phyloP scores from a whole-genome alignment of 1,140 invertebrate species.

The Drosophila littoralis region DNA sequence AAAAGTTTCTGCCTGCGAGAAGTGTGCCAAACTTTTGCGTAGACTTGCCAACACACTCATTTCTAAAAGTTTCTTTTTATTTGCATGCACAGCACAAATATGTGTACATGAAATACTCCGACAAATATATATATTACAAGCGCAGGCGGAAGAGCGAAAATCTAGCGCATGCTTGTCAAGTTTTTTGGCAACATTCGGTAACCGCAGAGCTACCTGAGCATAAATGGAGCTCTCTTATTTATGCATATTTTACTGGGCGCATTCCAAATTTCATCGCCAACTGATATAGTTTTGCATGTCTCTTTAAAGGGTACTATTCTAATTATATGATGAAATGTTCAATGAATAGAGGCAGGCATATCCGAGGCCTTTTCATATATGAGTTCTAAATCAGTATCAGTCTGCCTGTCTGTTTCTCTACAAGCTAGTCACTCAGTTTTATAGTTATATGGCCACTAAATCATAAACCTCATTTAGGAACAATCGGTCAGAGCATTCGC shows the following conservation, averaged over 20 bases:
- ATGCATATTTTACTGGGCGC: neutral
- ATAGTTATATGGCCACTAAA: too few species aligned
- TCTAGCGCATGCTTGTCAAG: slow-evolving; percentile 10
- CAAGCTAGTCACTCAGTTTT: too few species aligned
- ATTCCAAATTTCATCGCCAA: slow-evolving; percentile 5
- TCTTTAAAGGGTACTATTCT: too few species aligned
- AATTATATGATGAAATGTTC: too few species aligned
- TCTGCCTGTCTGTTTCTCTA: too few species aligned
- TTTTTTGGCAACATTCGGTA: neutral
- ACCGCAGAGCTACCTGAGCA: slow-evolving; percentile 3
- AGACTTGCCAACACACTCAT: slow-evolving; percentile 9
- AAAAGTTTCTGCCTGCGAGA: slow-evolving; percentile 50
- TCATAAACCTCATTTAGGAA: too few species aligned
- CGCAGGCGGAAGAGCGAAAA: neutral
- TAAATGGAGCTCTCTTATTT: neutral
- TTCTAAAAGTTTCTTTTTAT: slow-evolving; percentile 12
- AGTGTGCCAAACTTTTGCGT: slow-evolving; percentile 46
- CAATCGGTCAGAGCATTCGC: neutral
- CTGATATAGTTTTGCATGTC: too few species aligned
- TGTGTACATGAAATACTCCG: slow-evolving; percentile 2
- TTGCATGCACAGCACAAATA: slow-evolving; percentile 9
- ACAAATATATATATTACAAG: neutral
- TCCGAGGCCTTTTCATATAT: too few species aligned
- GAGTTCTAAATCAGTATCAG: too few species aligned
- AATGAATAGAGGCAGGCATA: too few species aligned